Percentiles rank a stretch among this genome's conserved stretches.
These are phyloP conservation scores for Acanthosoma haemorrhoidale DNA, from an alignment of 2,888 invertebrate species.

Conservation along the genomic window DNA sequence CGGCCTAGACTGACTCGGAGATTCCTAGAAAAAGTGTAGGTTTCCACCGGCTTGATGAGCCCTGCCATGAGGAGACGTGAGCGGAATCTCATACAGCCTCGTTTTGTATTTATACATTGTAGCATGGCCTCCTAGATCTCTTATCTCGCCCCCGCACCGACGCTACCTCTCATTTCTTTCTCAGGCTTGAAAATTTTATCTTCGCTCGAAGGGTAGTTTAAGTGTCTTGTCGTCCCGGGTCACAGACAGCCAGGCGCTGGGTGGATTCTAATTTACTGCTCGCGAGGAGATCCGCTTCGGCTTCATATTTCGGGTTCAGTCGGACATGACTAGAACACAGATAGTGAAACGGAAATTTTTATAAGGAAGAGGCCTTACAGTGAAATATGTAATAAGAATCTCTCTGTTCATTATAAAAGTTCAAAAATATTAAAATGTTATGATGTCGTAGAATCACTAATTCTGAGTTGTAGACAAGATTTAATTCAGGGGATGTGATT, in stretches of 20 bases:
- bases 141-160: not conserved
- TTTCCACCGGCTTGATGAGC: constrained; percentile 13
- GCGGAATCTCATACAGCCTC: not conserved
- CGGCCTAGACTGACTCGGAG: not conserved
- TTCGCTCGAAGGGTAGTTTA: not conserved
- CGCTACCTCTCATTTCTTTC: not conserved
- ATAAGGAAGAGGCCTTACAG: no score
- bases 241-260: no score
- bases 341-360: not conserved
- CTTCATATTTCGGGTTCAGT: constrained; percentile 3
- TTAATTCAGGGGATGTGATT: no score
- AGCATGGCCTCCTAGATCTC: constrained; percentile 9
- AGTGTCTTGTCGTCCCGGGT: not conserved
- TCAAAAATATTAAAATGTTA: no score
- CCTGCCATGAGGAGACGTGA: not conserved
- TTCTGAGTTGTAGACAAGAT: no score
- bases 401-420: no score
- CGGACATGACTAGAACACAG: not conserved
- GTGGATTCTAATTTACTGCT: not conserved
- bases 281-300: not conserved
- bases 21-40: constrained; percentile 6
- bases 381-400: no score
- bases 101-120: constrained; percentile 12
- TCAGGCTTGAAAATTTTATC: not conserved
- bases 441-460: no score